These are phyloP conservation scores for Heterocephalus glaber DNA, from an alignment of 2,113 vertebrate species.

Conservation along the genomic window DNA sequence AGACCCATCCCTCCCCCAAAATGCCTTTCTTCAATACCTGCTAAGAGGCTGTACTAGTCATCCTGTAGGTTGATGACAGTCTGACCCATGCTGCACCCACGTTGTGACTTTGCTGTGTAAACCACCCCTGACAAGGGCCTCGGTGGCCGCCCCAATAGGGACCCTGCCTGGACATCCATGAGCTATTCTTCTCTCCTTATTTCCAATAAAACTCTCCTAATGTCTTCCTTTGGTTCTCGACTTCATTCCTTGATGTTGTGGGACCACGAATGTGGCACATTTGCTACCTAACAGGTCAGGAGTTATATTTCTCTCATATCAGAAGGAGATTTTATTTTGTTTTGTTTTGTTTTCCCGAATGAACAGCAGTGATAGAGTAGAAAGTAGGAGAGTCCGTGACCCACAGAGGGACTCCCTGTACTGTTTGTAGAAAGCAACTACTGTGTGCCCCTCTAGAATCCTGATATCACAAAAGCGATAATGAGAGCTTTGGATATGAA, in stretches of 20 bases:
- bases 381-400: neutral
- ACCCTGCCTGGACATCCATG: neutral
- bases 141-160: fast-evolving
- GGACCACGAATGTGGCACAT: neutral
- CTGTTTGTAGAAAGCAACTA: neutral
- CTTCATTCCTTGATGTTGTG: neutral
- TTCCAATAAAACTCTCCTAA: neutral
- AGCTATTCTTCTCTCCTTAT: neutral
- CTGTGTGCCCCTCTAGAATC: neutral
- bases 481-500: neutral
- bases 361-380: neutral
- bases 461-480: neutral
- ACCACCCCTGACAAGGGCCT: neutral
- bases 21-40: neutral
- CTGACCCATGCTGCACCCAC: neutral
- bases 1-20: neutral
- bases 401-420: neutral
- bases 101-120: neutral
- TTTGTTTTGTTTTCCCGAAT: too few species aligned
- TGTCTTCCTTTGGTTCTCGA: neutral
- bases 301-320: neutral
- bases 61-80: neutral
- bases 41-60: neutral
- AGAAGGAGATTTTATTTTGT: neutral
- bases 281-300: neutral